Evolutionary conservation across 2,113 vertebrate genomes (phyloP), one percentile per base, ranked within the genome.

Genomic region (Pangasianodon gigas): DNA sequence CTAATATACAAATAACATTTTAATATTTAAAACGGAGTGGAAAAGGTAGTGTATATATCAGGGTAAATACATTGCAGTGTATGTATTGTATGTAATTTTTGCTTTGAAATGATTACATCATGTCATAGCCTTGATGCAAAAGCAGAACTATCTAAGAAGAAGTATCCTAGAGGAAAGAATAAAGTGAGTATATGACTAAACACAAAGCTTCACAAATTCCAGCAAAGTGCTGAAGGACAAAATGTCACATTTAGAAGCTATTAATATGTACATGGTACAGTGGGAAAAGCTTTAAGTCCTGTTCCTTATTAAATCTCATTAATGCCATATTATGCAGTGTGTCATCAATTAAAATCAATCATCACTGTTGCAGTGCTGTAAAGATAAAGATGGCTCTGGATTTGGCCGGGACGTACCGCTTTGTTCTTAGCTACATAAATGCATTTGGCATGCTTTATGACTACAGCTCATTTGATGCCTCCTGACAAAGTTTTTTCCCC

Each of bases 241-340:
- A 95, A 95, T 94, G 93, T 94, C 93, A 92, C 62, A 92, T 94
- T 93, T 94, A 88, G 93, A 95, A 94, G 92, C 90, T 90, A 94
- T 95, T 94, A 93, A 93, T 93, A 93, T 90, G 88, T 93, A 89
- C 91, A 44, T 75, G 71, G 69, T 80, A 88, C 37, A 90, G 77
- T 69, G 87, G 85, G 88, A 89, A 92, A 87, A 65, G 67, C 88
- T 93, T 95, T 94, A 93, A 91, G 90, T 93, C 75, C 58, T 88
- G 89, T 91, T 93, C 92, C 92, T 90, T 91, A 92, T 91, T 92
- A 93, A 91, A 94, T 88, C 91, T 91, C 71, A 84, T 87, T 93
- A 94, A 95, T 94, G 93, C 92, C 92, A 89, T 54, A 74, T 84
- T 87, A 89, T 83, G 93, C 89, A 94, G 89, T 87, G 89, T 86